Conservation (phyloP, 2,888 invertebrate species). For the Coelinius sp. region DNA sequence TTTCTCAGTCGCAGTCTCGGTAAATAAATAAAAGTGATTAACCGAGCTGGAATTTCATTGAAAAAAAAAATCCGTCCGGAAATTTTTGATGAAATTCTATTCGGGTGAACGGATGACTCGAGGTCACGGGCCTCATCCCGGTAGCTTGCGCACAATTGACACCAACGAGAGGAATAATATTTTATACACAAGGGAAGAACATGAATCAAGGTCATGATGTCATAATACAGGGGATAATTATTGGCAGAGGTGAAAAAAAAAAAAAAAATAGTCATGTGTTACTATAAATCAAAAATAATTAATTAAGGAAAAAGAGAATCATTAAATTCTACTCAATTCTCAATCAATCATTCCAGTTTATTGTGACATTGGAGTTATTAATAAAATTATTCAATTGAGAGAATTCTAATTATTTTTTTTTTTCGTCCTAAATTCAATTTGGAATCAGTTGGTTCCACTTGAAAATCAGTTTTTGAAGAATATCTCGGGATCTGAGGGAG, state of each 20-base stretch:
- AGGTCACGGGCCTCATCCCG: conserved; percentile 24
- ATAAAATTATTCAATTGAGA: too few relatives aligned
- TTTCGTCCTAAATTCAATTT: too few relatives aligned
- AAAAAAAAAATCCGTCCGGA: neutral
- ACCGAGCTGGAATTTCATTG: too few relatives aligned
- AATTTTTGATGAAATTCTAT: conserved; percentile 13
- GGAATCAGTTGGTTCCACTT: too few relatives aligned
- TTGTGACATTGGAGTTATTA: neutral
- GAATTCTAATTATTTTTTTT: too few relatives aligned
- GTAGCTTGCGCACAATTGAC: conserved; percentile 40
- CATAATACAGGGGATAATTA: conserved; percentile 43
- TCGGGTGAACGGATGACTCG: conserved; percentile 27
- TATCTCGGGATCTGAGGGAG: too few relatives aligned
- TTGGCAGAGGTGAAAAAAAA: conserved; percentile 22
- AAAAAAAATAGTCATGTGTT: neutral
- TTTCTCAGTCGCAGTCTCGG: too few relatives aligned
- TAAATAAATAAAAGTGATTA: too few relatives aligned
- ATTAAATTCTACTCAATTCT: neutral
- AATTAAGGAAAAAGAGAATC: neutral
- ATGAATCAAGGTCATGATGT: conserved; percentile 35
- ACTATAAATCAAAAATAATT: neutral
- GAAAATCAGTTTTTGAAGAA: too few relatives aligned
- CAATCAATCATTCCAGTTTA: neutral
- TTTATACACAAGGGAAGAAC: conserved; percentile 30
- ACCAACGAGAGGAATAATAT: conserved; percentile 24